phyloP scores from a whole-genome alignment of 1,140 invertebrate species.

The Temnothorax longispinosus region DNA sequence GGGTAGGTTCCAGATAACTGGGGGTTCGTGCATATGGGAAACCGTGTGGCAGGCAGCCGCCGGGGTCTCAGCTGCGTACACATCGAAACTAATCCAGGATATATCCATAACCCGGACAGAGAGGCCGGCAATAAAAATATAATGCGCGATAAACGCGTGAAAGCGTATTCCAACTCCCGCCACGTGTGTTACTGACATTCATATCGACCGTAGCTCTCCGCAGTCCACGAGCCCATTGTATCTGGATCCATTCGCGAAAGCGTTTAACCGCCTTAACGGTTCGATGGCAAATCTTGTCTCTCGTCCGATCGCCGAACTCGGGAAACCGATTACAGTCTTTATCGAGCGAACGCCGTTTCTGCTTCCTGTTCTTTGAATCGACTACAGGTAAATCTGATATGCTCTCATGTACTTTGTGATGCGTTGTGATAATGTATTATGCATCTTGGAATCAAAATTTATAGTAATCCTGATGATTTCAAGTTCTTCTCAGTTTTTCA shows the following conservation, averaged over 20 bases:
- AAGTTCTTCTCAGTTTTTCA: background rate
- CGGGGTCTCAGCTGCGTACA: conserved; percentile 74
- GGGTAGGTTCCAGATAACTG: background rate
- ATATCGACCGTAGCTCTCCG: conserved; percentile 18
- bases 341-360: conserved; percentile 24
- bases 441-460: background rate
- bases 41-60: conserved; percentile 27
- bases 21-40: conserved; percentile 57
- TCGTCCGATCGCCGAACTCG: conserved; percentile 32
- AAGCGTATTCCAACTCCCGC: conserved; percentile 57
- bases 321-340: conserved; percentile 50
- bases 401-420: background rate
- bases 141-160: conserved; percentile 77
- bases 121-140: conserved; percentile 76
- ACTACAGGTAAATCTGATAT: background rate
- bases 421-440: background rate
- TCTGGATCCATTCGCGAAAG: conserved; percentile 67
- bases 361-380: background rate
- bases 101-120: conserved; percentile 61
- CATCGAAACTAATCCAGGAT: conserved; percentile 73
- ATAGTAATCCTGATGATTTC: background rate
- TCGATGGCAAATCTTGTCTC: conserved; percentile 59
- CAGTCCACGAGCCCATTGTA: conserved; percentile 56
- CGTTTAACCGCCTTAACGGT: conserved; percentile 64
- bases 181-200: conserved; percentile 33